Conservation (phyloP, 2,888 invertebrate genomes). For the Dugesia japonica region DNA sequence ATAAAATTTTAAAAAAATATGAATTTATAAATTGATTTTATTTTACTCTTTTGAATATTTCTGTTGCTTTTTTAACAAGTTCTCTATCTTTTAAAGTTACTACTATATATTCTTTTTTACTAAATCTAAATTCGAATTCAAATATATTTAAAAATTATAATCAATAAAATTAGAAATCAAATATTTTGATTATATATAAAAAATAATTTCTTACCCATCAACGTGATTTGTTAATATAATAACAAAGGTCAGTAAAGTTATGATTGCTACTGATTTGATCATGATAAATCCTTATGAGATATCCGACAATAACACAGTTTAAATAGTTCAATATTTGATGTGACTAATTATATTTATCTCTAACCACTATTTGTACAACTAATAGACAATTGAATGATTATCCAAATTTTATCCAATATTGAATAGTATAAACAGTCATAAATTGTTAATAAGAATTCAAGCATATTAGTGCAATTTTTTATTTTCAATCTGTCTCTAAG, state of each 20-base stretch:
- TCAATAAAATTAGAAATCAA: neutral
- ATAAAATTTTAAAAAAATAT: too few relatives aligned
- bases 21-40: too few relatives aligned
- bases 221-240: neutral
- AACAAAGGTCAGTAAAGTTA: neutral
- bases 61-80: neutral
- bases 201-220: neutral
- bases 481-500: neutral
- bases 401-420: neutral
- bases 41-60: slow-evolving; percentile 13
- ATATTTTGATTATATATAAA: neutral
- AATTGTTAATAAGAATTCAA: neutral
- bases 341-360: too few relatives aligned
- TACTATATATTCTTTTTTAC: neutral
- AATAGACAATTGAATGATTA: neutral
- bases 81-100: neutral
- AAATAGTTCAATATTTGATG: too few relatives aligned
- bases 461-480: neutral
- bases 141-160: neutral
- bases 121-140: neutral
- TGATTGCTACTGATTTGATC: neutral
- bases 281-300: neutral
- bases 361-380: neutral
- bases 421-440: neutral
- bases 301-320: too few relatives aligned